Base-by-base conservation (phyloP, 2,797 vertebrate species). In the Carduelis carduelis region DNA sequence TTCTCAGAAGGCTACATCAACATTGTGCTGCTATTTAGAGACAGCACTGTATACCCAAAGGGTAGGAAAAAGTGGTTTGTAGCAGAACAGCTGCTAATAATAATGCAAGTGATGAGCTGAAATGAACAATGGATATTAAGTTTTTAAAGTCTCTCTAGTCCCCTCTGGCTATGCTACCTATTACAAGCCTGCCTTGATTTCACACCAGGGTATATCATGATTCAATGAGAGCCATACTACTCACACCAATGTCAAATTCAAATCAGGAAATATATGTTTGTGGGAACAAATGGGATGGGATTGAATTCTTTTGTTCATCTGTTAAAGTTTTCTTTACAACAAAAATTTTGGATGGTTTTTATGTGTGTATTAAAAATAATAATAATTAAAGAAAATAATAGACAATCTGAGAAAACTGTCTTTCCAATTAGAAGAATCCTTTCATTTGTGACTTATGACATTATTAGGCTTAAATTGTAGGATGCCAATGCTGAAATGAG, bases 51-150 rank as follows among this genome's bases (percentile, higher is more conserved):
- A 35, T 75, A 80, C 34, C 64, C 53, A 88, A 87, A 93, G 64
- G 82, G 76, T 26, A 89, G 60, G 65, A 89, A 95, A 85, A 95
- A 44, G 68, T 89, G 68, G 57, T 85, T 93, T 87, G 28, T 49
- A 78, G 72, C 34, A 80, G 53, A 96, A 76, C 91, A 95, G 82
- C 69, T 96, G 87, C 76, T 94, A 55, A 63, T 90, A 88, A 88
- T 92, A 93, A 83, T 83, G 76, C 61, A 94, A 95, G 57, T 60
- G 87, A 92, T 92, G 84, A 90, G 85, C 82, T 89, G 63, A 94
- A 87, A 93, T 91, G 90, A 87, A 70, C 77, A 89, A 90, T 92
- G 35, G 63, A 72, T 90, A 81, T 87, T 78, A 85, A 87, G 77
- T 74, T 93, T 94, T 95, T 89, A 6, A 93, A 80, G 72, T 81